A percentile compares a stretch with the other conserved stretches of the same genome.
phyloP scores from a whole-genome alignment of 2,888 invertebrate genomes.

The Dasysyrphus albostriatus region DNA sequence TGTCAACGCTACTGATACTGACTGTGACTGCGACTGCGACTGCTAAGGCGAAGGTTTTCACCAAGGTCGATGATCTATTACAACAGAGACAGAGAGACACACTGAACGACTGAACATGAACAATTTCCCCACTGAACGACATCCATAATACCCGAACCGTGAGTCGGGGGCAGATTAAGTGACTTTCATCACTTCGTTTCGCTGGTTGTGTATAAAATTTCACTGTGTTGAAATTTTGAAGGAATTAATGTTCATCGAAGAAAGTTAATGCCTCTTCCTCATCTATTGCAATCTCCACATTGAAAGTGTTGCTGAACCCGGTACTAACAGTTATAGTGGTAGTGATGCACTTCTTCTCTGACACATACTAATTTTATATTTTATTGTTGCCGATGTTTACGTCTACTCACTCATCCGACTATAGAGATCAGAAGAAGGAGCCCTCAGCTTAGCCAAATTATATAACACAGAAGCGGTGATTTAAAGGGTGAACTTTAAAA shows the following conservation, averaged over 20 bases:
- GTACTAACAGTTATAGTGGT: conserved; percentile 29
- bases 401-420: conserved; percentile 7
- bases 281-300: conserved; percentile 31
- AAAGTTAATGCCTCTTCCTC: conserved; percentile 48
- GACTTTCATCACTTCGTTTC: conserved; percentile 49
- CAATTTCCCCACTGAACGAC: conserved; percentile 55
- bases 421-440: background rate
- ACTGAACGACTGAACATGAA: conserved; percentile 44
- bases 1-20: conserved; percentile 11
- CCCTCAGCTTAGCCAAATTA: conserved; percentile 31
- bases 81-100: conserved; percentile 46
- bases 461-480: conserved; percentile 46
- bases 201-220: conserved; percentile 28
- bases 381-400: background rate
- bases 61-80: conserved; percentile 74
- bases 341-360: conserved; percentile 34
- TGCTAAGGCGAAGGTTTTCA: conserved; percentile 74
- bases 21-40: conserved; percentile 44
- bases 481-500: no score
- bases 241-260: conserved; percentile 33
- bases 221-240: conserved; percentile 57
- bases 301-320: conserved; percentile 66
- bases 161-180: background rate
- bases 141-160: background rate
- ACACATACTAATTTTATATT: conserved; percentile 14